Conservation (phyloP, 2,797 vertebrate species). For the Bufotes viridis region DNA sequence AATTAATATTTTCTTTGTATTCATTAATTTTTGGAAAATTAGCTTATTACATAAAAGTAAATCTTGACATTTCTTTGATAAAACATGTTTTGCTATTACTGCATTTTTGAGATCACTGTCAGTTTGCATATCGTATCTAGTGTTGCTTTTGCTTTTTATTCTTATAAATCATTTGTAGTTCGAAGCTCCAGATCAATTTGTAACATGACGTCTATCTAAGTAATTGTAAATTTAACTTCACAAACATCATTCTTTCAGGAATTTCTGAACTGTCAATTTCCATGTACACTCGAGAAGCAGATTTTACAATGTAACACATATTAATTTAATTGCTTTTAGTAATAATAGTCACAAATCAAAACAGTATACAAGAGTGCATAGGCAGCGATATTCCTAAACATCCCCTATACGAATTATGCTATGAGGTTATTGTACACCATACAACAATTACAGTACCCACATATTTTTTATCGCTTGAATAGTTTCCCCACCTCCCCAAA, state of each 20-base stretch:
- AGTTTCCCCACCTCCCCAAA: not conserved
- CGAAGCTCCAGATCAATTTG: not conserved
- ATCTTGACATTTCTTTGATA: not conserved
- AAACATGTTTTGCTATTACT: not conserved
- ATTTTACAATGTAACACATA: not conserved
- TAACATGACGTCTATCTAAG: not conserved
- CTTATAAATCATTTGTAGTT: not conserved
- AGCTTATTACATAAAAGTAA: not conserved
- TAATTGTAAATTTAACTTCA: constrained; percentile 6
- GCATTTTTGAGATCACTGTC: not conserved
- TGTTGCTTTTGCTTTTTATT: not conserved
- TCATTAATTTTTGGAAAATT: not conserved
- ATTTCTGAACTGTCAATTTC: not conserved
- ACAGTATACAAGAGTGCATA: not conserved
- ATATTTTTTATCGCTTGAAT: no score
- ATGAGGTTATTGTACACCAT: not conserved
- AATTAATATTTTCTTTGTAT: not conserved
- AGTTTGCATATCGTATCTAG: not conserved
- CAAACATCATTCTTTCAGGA: not conserved
- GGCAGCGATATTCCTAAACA: not conserved
- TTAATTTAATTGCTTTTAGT: not conserved
- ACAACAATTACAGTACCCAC: not conserved
- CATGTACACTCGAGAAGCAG: not conserved
- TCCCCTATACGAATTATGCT: not conserved
- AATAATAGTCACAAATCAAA: not conserved